A percentile compares a stretch with the other conserved stretches of the same genome.
Evolutionary conservation across 2,113 vertebrate genomes (phyloP).

Genomic region (Chlorodrepanis virens): DNA sequence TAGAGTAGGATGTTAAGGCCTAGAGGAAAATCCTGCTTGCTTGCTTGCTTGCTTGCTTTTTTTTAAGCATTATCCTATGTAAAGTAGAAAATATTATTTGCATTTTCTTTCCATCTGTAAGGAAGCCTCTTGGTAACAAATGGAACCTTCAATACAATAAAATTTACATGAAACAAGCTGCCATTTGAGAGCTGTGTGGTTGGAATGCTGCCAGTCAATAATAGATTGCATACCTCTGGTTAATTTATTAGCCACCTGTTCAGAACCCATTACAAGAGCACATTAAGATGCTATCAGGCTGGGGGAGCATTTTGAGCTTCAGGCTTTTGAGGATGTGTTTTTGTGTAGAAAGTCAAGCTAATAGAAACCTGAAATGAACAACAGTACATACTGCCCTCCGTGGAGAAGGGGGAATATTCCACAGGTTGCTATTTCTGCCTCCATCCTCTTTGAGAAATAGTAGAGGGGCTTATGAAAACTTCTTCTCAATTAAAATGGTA

Average conservation of each 20-base stretch:
- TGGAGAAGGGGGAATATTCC: background rate
- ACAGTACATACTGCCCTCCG: background rate
- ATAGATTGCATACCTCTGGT: constrained; percentile 62
- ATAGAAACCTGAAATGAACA: background rate
- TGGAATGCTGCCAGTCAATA: constrained; percentile 57
- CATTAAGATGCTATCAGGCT: constrained; percentile 47
- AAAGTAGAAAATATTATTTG: constrained; percentile 30
- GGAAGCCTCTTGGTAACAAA: constrained; percentile 35
- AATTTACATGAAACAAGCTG: constrained; percentile 57
- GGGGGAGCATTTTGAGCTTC: constrained; percentile 5
- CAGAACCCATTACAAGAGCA: constrained; percentile 39
- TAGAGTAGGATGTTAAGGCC: background rate
- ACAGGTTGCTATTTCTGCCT: background rate
- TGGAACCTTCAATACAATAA: constrained; percentile 39
- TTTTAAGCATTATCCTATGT: background rate
- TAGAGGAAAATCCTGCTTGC: background rate
- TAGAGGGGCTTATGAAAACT: background rate
- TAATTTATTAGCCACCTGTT: constrained; percentile 76
- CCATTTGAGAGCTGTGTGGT: constrained; percentile 18
- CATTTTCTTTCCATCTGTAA: constrained; percentile 44
- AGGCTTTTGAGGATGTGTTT: constrained; percentile 1
- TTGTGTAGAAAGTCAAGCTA: constrained; percentile 1
- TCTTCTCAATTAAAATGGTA: background rate
- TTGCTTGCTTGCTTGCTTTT: background rate
- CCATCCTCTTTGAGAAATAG: background rate